Evolutionary conservation across 1,140 invertebrate species (phyloP).

Genomic region (Calliphora vicina): DNA sequence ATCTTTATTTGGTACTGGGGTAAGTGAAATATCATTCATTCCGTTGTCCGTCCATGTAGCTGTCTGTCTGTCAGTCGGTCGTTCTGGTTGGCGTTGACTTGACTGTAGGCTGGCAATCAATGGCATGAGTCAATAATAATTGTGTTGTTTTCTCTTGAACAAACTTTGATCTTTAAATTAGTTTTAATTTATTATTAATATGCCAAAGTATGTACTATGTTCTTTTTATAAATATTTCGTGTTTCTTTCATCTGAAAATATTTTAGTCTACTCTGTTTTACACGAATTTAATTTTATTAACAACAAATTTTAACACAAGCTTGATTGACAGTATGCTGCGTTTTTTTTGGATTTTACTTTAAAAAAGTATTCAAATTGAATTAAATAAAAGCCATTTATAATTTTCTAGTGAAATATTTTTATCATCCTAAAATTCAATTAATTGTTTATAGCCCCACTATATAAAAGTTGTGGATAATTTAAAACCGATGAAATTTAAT

Average conservation of each 20-base stretch:
- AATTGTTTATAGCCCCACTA: not conserved
- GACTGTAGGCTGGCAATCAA: no score
- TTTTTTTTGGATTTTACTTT: not conserved
- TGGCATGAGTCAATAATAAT: constrained; percentile 9
- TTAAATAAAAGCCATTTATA: not conserved
- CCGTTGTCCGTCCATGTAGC: not conserved
- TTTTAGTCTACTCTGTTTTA: not conserved
- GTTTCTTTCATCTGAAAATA: not conserved
- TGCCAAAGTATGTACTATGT: not conserved
- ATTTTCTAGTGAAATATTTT: not conserved
- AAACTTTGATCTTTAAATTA: constrained; percentile 35
- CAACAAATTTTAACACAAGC: not conserved
- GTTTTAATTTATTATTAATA: constrained; percentile 33
- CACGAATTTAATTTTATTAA: not conserved
- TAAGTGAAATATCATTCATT: not conserved
- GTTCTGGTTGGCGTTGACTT: no score
- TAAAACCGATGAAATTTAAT: not conserved
- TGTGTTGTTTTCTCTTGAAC: not conserved
- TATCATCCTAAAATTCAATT: not conserved
- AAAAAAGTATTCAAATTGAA: not conserved
- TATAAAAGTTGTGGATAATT: not conserved
- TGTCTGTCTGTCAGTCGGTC: not conserved
- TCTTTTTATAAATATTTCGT: not conserved
- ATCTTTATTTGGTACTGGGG: not conserved
- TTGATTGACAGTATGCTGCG: not conserved